These are phyloP conservation scores for Drosophila biarmipes DNA, from an alignment of 1,140 invertebrate species.

Conservation along the genomic window DNA sequence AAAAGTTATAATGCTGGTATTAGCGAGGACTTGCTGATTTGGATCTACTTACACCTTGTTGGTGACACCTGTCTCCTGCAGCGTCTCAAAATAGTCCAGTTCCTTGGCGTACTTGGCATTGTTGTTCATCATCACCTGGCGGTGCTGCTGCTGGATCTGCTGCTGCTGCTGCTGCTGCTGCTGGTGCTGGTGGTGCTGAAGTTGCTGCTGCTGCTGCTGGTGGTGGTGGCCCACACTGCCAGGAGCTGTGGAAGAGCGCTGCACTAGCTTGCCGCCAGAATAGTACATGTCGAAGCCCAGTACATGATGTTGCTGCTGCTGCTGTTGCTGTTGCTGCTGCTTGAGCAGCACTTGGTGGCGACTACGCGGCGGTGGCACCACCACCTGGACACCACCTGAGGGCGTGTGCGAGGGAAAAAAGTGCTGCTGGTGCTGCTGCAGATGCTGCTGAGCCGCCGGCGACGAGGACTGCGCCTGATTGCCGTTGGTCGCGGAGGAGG, in stretches of 20 bases:
- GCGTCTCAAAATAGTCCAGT: constrained; percentile 76
- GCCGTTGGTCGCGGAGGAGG: constrained; percentile 42
- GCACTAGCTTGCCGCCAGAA: constrained; percentile 57
- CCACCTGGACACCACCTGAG: constrained; percentile 26
- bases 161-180: constrained; percentile 28
- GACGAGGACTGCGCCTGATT: constrained; percentile 52
- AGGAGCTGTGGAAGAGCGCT: constrained; percentile 56
- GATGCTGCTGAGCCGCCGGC: constrained; percentile 35
- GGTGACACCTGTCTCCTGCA: constrained; percentile 82
- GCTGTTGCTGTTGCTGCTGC: constrained; percentile 18
- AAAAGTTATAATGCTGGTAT: too few relatives aligned
- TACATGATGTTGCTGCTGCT: constrained; percentile 45
- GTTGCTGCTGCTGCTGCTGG: constrained; percentile 23
- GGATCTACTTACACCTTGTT: constrained; percentile 76
- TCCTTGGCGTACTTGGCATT: constrained; percentile 79
- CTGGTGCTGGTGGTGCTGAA: constrained; percentile 37
- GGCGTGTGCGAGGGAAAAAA: constrained; percentile 81
- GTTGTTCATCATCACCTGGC: constrained; percentile 55
- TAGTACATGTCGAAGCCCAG: constrained; percentile 70
- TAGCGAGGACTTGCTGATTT: too few relatives aligned
- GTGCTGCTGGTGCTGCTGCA: constrained; percentile 58
- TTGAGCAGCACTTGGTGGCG: constrained; percentile 62
- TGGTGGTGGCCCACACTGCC: constrained; percentile 26
- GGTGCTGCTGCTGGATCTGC: constrained; percentile 38
- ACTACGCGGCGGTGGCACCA: constrained; percentile 28